Evolutionary conservation across 2,888 invertebrate genomes (phyloP).

Genomic region (Pogonocherus hispidulus): DNA sequence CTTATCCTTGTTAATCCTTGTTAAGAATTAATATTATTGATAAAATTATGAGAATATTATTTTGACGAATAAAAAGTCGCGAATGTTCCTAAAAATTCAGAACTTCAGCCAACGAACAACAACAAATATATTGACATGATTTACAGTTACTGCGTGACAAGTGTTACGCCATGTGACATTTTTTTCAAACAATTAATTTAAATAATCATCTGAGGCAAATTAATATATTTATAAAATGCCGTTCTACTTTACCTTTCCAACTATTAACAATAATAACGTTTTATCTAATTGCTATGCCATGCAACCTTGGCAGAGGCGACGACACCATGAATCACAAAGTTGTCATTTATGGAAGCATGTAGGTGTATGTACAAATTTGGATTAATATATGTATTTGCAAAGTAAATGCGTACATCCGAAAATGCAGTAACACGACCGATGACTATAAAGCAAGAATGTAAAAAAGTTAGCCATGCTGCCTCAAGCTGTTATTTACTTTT

Average conservation of each 20-base stretch:
- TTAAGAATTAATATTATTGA: no score
- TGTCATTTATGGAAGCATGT: constrained; percentile 20
- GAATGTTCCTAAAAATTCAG: no score
- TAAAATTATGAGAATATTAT: no score
- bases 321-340: constrained; percentile 22
- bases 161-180: neutral
- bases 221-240: neutral
- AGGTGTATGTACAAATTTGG: constrained; percentile 25
- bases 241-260: constrained; percentile 8
- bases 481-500: neutral
- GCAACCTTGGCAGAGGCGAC: constrained; percentile 15
- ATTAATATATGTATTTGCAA: constrained; percentile 13
- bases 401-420: constrained; percentile 22
- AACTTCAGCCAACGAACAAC: no score
- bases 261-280: constrained; percentile 17
- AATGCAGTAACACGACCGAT: constrained; percentile 5
- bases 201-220: neutral
- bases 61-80: no score
- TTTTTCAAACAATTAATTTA: neutral
- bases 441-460: constrained; percentile 2
- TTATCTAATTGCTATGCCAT: constrained; percentile 20
- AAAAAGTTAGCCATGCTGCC: neutral
- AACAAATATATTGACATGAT: no score
- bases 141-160: neutral
- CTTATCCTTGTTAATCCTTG: no score